A percentile compares a stretch with the other conserved stretches of the same genome.
phyloP scores from a whole-genome alignment of 1,140 invertebrate species.

The Zaprionus africanus region DNA sequence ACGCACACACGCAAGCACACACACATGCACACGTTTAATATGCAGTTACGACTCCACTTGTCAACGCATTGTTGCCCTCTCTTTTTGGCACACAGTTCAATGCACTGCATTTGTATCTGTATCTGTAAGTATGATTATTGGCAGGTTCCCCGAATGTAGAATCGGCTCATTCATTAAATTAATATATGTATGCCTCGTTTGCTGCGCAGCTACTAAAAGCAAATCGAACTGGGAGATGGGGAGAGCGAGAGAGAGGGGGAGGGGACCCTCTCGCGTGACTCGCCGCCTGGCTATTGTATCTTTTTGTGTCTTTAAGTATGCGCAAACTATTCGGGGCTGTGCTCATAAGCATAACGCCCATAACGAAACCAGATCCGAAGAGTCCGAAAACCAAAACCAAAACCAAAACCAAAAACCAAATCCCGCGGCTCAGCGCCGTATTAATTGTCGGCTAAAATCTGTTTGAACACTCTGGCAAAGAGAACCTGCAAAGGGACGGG shows the following conservation, averaged over 20 bases:
- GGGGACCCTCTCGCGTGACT: slow-evolving; percentile 35
- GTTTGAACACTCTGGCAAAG: slow-evolving; percentile 60
- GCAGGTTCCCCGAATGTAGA: slow-evolving; percentile 65
- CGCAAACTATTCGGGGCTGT: slow-evolving; percentile 33
- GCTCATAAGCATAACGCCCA: slow-evolving; percentile 67
- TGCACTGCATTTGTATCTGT: slow-evolving; percentile 41
- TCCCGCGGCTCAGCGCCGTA: slow-evolving; percentile 57
- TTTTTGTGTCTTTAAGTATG: slow-evolving; percentile 48
- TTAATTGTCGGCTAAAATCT: slow-evolving; percentile 80
- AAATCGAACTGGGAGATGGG: not conserved
- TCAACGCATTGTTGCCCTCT: slow-evolving; percentile 4
- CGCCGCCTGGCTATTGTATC: slow-evolving; percentile 49
- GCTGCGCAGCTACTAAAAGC: slow-evolving; percentile 45
- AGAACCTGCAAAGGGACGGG: slow-evolving; percentile 49
- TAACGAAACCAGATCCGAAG: slow-evolving; percentile 51
- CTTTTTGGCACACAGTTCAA: slow-evolving; percentile 50
- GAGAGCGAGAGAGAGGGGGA: not conserved
- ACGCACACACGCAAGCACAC: not conserved
- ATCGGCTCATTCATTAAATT: slow-evolving; percentile 77
- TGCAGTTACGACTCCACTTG: not conserved
- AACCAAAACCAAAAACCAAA: slow-evolving; percentile 38
- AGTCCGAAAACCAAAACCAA: slow-evolving; percentile 16
- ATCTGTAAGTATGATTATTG: slow-evolving; percentile 67
- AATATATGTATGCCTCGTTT: slow-evolving; percentile 60
- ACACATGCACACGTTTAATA: not conserved